phyloP scores from a whole-genome alignment of 1,140 invertebrate species.

The Rhysida immarginata region DNA sequence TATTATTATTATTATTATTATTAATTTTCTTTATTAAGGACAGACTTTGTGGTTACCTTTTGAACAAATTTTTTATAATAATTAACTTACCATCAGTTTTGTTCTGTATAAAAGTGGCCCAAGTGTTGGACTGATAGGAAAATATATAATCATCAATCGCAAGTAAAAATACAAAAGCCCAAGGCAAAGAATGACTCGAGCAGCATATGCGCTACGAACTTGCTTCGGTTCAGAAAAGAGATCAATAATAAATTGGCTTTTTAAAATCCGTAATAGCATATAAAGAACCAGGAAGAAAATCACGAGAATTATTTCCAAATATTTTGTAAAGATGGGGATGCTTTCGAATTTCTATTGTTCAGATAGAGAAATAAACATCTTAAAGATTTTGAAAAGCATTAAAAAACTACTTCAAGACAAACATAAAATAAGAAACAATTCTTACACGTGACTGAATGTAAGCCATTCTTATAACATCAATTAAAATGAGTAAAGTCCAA shows the following conservation, averaged over 20 bases:
- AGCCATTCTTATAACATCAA: constrained; percentile 22
- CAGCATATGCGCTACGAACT: constrained; percentile 16
- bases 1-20: too few relatives aligned
- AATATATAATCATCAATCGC: constrained; percentile 27
- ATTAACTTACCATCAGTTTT: constrained; percentile 28
- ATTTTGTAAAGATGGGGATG: background rate
- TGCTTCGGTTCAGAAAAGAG: background rate
- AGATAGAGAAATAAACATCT: background rate
- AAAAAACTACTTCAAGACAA: constrained; percentile 2
- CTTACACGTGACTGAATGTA: constrained; percentile 23
- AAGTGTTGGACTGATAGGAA: constrained; percentile 32
- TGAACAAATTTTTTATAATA: too few relatives aligned
- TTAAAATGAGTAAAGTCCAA: constrained; percentile 25
- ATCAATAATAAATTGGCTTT: background rate
- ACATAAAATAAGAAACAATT: too few relatives aligned
- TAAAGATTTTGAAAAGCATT: background rate
- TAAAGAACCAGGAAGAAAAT: background rate
- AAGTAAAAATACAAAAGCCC: constrained; percentile 33
- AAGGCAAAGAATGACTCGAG: constrained; percentile 18
- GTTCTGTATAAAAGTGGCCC: constrained; percentile 32
- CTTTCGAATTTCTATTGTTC: constrained; percentile 16
- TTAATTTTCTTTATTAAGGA: too few relatives aligned
- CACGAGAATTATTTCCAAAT: background rate
- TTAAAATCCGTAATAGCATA: background rate
- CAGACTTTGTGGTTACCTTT: too few relatives aligned